Evolutionary conservation across 1,140 invertebrate species (phyloP).

Genomic region (Pseudomyrmex cubaensis): DNA sequence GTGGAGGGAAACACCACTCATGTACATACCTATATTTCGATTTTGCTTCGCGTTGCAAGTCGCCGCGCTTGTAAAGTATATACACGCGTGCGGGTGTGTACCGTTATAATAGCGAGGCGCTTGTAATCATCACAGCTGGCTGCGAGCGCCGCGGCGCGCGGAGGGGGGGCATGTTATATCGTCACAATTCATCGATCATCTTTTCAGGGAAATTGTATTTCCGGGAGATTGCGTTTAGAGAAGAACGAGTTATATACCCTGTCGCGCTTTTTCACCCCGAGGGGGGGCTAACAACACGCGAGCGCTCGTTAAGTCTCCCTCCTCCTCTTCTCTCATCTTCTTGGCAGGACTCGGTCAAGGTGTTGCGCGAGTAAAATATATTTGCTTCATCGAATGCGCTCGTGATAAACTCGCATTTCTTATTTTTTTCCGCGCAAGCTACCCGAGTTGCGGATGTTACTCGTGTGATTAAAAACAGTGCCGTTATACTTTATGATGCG

Average conservation of each 20-base stretch:
- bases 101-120: slow-evolving; percentile 69
- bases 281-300: slow-evolving; percentile 18
- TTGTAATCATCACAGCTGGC: slow-evolving; percentile 74
- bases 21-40: slow-evolving; percentile 49
- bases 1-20: neutral
- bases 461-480: neutral
- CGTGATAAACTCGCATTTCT: neutral
- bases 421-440: neutral
- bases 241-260: slow-evolving; percentile 70
- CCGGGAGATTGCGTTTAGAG: slow-evolving; percentile 71
- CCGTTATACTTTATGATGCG: neutral
- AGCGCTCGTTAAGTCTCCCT: slow-evolving; percentile 31
- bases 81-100: slow-evolving; percentile 66
- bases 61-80: slow-evolving; percentile 47
- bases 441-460: neutral
- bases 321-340: neutral
- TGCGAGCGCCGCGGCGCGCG: slow-evolving; percentile 59
- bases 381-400: slow-evolving; percentile 10
- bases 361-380: slow-evolving; percentile 11
- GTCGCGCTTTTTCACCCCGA: slow-evolving; percentile 67
- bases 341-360: slow-evolving; percentile 22
- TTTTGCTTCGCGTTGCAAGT: slow-evolving; percentile 60
- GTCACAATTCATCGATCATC: slow-evolving; percentile 79
- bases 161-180: slow-evolving; percentile 56
- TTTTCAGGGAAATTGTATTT: slow-evolving; percentile 76